phyloP scores from a whole-genome alignment of 2,888 invertebrate genomes.

The Furcula furcula region DNA sequence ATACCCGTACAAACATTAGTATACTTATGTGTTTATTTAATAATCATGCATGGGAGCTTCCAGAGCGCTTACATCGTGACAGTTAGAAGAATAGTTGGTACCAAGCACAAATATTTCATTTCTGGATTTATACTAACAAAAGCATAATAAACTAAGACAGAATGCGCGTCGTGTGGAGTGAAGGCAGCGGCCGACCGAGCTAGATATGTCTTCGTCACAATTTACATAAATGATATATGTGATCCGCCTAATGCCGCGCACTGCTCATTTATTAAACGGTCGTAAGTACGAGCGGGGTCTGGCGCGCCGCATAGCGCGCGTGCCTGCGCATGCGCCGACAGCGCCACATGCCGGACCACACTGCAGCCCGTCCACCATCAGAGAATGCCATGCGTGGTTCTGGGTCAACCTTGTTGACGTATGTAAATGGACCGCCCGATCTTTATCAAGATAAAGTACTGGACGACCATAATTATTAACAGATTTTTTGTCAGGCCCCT shows the following conservation, averaged over 20 bases:
- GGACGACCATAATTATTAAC: slow-evolving; percentile 4
- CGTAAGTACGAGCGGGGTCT: slow-evolving; percentile 53
- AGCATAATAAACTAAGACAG: slow-evolving; percentile 55
- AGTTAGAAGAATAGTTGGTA: slow-evolving; percentile 41
- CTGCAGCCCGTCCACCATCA: slow-evolving; percentile 38
- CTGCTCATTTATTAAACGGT: slow-evolving; percentile 76
- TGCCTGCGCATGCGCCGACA: slow-evolving; percentile 69
- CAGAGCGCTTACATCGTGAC: slow-evolving; percentile 27
- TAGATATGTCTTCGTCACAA: slow-evolving; percentile 81
- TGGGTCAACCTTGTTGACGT: slow-evolving; percentile 69
- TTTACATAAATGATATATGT: slow-evolving; percentile 81
- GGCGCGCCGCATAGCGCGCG: slow-evolving; percentile 72
- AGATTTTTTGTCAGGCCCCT: slow-evolving; percentile 3
- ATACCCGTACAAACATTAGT: no score
- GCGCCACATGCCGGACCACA: slow-evolving; percentile 66
- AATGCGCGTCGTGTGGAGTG: slow-evolving; percentile 74
- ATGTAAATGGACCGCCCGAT: slow-evolving; percentile 58
- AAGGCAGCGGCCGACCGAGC: slow-evolving; percentile 61
- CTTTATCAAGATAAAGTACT: slow-evolving; percentile 30
- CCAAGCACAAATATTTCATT: slow-evolving; percentile 42
- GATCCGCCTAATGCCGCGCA: slow-evolving; percentile 76
- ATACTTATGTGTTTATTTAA: neutral
- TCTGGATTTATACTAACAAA: slow-evolving; percentile 55
- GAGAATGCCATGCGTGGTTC: slow-evolving; percentile 39
- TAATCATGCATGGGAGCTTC: neutral